Base-by-base conservation (phyloP, 2,797 vertebrate genomes). In the Phrynocephalus forsythii region DNA sequence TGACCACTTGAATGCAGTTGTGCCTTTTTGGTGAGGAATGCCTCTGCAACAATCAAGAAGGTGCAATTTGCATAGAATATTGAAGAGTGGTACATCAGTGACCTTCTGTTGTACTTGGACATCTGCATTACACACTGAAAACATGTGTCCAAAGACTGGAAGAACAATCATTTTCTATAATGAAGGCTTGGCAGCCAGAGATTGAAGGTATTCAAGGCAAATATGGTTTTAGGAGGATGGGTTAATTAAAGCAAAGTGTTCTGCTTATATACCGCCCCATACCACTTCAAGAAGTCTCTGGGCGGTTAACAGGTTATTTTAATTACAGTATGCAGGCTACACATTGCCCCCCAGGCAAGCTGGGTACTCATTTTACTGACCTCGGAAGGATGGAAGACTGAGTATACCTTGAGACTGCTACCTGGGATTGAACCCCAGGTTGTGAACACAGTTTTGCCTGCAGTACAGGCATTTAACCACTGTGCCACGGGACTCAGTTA, bases 1-100 rank as follows among this genome's bases (percentile, higher is more conserved):
- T 91, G 60, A 91, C 68, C 50, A 91, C 44, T 44, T 44, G 38
- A 44, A 44, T 44, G 38, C 38, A 24, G 87, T 80, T 83, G 80
- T 44, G 75, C 26, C 90, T 63, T 72, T 89, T 56, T 82, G 13
- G 73, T 90, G 30, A 0, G 0, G 83, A 82, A 79, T 0, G 0
- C 63, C 71, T 26, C 72, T 50, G 89, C 89, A 91, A 63, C 20
- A 86, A 33, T 85, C 76, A 87, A 63, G 30, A 68, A 76, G 26
- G 24, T 84, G 82, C 83, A 92, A 52, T 87, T 66, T n/a, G n/a
- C 80, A 63, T 30, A 28, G 67, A 6, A 0, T 0, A 33, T 63
- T 82, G 0, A 81, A 76, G 60, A 68, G 50, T 89, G 24, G 63
- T 88, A 0, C 73, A 66, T 20, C 78, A 85, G 75, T 4, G 20